These are phyloP conservation scores for Nematostella vectensis DNA, from an alignment of 92 coral and sea anemone species.

Conservation along the genomic window DNA sequence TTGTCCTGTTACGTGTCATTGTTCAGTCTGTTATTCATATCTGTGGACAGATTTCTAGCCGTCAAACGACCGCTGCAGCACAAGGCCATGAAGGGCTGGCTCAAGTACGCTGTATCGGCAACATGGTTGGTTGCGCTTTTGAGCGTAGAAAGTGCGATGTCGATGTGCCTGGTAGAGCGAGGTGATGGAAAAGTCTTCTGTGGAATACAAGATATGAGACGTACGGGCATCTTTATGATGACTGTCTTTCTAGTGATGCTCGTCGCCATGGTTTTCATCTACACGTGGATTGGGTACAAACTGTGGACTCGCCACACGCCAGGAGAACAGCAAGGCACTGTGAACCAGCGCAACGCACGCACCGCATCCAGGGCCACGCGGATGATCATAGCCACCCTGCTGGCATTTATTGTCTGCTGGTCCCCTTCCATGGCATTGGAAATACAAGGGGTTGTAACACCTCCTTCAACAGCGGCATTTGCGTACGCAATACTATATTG, in stretches of 20 bases:
- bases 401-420: neutral
- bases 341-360: neutral
- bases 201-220: neutral
- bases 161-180: neutral
- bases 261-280: neutral
- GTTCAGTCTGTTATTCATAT: neutral
- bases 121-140: neutral
- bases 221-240: neutral
- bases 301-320: neutral
- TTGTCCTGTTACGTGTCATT: neutral
- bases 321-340: neutral
- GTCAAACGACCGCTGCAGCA: conserved; percentile 2
- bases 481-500: neutral
- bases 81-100: conserved; percentile 1
- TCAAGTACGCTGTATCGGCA: neutral
- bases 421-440: neutral
- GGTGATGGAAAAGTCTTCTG: neutral
- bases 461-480: neutral
- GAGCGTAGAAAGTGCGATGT: neutral
- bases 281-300: neutral
- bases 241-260: neutral
- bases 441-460: neutral
- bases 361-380: neutral
- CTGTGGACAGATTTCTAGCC: neutral
- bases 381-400: neutral